Evolutionary conservation across 2,797 vertebrate genomes (phyloP).

Genomic region (Brachyrhaphis roseni): DNA sequence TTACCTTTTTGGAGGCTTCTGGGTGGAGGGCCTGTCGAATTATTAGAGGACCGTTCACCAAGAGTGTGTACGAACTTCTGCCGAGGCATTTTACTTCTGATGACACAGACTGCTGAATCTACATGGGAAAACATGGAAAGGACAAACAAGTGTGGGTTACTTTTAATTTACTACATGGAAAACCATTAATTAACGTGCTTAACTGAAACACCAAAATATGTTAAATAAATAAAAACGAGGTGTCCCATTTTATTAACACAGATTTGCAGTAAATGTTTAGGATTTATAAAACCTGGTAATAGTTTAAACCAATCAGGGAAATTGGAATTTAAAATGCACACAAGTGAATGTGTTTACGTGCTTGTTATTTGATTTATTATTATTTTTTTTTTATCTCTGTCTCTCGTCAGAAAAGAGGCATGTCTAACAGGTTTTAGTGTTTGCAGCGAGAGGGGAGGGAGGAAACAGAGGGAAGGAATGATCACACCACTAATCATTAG

Average conservation of each 20-base stretch:
- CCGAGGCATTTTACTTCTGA: slow-evolving; percentile 90
- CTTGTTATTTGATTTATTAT: slow-evolving; percentile 21
- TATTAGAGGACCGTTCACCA: slow-evolving; percentile 89
- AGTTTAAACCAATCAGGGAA: not conserved
- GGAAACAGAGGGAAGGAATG: slow-evolving; percentile 52
- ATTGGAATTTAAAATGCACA: slow-evolving; percentile 1
- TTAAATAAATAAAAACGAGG: not conserved
- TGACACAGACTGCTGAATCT: slow-evolving; percentile 92
- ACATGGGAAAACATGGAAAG: slow-evolving; percentile 20
- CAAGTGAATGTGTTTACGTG: slow-evolving; percentile 24
- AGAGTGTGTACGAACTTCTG: slow-evolving; percentile 88
- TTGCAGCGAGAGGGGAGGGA: slow-evolving; percentile 44
- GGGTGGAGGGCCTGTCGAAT: slow-evolving; percentile 94
- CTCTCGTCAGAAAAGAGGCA: slow-evolving; percentile 31
- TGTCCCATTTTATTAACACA: not conserved
- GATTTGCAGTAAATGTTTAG: not conserved
- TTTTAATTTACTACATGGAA: not conserved
- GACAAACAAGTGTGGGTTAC: not conserved
- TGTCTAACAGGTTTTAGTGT: slow-evolving; percentile 71
- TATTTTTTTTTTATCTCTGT: not conserved
- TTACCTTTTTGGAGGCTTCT: slow-evolving; percentile 95
- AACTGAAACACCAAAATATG: not conserved
- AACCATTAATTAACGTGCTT: not conserved
- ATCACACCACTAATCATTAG: slow-evolving; percentile 53
- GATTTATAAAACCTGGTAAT: not conserved